Evolutionary conservation across 2,888 invertebrate genomes (phyloP), one percentile per base, ranked within the genome.

Genomic region (Volucella bombylans): DNA sequence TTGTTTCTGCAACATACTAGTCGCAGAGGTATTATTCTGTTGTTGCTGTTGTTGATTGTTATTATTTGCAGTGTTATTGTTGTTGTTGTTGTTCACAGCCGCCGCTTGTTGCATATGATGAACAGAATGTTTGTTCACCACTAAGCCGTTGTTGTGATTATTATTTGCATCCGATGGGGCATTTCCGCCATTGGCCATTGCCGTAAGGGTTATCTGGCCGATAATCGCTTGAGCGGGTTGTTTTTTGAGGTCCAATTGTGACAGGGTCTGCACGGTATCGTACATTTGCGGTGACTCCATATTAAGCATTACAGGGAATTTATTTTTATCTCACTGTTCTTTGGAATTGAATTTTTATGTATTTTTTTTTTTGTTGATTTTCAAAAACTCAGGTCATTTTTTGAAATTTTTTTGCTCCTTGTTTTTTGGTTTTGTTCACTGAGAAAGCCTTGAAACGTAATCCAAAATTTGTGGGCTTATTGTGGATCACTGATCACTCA

Each of bases 1-100:
- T 92, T 87, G 93, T 92, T 88, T 93, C 92, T 89, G 94, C 92
- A 90, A 92, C 93, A 91, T 93, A 92, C 90, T 94, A 82, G 89
- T 89, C 39, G 90, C 91, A 67, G 87, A 83, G 12, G 87, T 87
- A 55, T 87, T 87, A 52, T 85, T 87, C 82, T 87, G 76, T 85
- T 87, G 78, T 76, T 88, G 73, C 61, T 83, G 82, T 80, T 89
- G 79, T 87, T 89, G 68, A 45, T 86, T 87, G 68, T 88, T 88
- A 64, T 87, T 87, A 68, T 87, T 88, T 50, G 65, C 79, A 61
- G 78, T 72, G 23, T 71, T 82, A 38, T 78, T 85, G n/a, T 88
- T 88, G 74, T 88, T 89, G 67, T 89, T 90, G 86, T 89, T 89
- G 65, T 89, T 88, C 10, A 88, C 88, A 12, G 89, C 89, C 47